Percentiles rank a stretch among this genome's conserved stretches.
These are phyloP conservation scores for Gallinago solitaria DNA, from an alignment of 2,797 vertebrate species.

Conservation along the genomic window DNA sequence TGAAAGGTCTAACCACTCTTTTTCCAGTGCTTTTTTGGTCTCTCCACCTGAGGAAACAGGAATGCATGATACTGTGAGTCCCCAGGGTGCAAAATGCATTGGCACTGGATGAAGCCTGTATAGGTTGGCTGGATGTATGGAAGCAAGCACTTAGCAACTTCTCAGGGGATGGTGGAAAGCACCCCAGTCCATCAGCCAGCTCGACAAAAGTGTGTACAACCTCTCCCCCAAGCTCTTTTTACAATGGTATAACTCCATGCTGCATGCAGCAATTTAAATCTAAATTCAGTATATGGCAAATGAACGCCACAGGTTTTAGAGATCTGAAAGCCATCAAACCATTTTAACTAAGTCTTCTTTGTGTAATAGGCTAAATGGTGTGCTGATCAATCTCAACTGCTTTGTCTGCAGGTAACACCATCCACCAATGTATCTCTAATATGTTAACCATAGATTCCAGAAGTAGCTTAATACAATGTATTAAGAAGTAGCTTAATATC, in stretches of 20 bases:
- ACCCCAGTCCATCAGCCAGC: background rate
- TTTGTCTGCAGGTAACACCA: background rate
- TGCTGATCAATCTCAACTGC: background rate
- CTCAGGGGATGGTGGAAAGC: background rate
- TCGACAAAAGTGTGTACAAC: background rate
- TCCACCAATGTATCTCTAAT: too few relatives aligned
- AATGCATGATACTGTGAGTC: background rate
- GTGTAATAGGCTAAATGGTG: background rate
- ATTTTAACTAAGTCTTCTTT: background rate
- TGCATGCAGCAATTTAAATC: background rate
- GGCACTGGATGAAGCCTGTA: background rate
- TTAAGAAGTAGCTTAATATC: background rate
- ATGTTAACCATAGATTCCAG: background rate
- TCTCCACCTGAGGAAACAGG: background rate
- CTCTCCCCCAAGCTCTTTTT: background rate
- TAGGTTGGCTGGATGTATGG: background rate
- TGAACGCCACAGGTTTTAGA: background rate
- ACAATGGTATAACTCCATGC: background rate
- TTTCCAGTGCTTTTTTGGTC: background rate
- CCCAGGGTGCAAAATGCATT: background rate
- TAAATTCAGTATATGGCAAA: background rate
- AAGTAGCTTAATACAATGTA: background rate
- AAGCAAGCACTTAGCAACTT: background rate
- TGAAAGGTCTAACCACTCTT: background rate
- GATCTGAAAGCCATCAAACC: background rate